Base-by-base conservation (phyloP, 1,140 invertebrate genomes). In the Bilobella aurantiaca region DNA sequence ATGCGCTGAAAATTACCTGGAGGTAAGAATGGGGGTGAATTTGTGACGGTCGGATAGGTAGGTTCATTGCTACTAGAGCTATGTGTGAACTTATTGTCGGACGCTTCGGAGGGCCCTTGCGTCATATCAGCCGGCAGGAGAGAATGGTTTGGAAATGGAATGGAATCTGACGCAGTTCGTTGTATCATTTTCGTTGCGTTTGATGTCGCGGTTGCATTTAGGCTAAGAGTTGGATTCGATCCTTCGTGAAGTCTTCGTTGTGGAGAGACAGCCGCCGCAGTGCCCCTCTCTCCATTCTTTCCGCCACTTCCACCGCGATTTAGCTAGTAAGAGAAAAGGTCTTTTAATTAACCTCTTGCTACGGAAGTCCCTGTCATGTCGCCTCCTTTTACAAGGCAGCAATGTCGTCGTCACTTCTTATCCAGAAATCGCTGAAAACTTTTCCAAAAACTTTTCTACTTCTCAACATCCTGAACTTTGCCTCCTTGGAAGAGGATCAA, bases 1-100 rank as follows among this genome's bases (percentile, higher is more conserved):
- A n/a, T n/a, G n/a, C n/a, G n/a, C n/a, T n/a, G n/a, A n/a, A n/a
- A 66, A 47, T 65, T 65, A 69, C 67, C 68, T 69, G 71, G 68
- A 47, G 71, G 66, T 42, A 73, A 62, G 63, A 73, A 73, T 37
- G 71, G 66, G 31, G 71, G 66, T 63, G 71, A 68, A 42, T 64
- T 63, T 29, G 65, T n/a, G n/a, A n/a, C n/a, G n/a, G n/a, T 63
- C 65, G 70, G 66, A 66, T 68, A 72, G 27, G 25, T 34, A 27
- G 53, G 42, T 30, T 72, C 68, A 60, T 64, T 69, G 64, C 47
- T 65, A 34, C 49, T 53, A 18, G 49, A 23, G 25, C 60, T 67
- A 34, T 56, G 62, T 49, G 56, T 68, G 47, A 69, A 61, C 64
- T 72, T 69, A 69, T 70, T 72, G 64, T 70, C 66, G 60, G 56